Evolutionary conservation across 2,888 invertebrate species (phyloP).

Genomic region (Eupithecia dodoneata): DNA sequence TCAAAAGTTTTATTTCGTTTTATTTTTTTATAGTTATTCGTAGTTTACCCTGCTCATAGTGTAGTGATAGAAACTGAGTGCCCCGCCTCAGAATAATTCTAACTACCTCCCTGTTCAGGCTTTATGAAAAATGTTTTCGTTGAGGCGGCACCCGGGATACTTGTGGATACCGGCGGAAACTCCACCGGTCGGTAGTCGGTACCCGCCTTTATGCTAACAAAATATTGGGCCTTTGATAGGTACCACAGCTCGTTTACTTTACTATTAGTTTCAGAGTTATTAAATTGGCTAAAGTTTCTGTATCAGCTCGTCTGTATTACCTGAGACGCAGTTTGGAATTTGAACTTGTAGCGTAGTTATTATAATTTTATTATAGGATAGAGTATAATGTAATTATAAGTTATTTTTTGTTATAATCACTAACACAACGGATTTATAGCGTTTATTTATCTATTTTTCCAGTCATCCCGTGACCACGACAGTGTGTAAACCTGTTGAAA

Average conservation of each 20-base stretch:
- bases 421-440: no score
- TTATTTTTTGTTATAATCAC: no score
- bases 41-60: background rate
- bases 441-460: no score
- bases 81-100: background rate
- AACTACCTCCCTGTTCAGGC: constrained; percentile 47
- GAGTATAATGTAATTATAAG: background rate
- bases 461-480: no score
- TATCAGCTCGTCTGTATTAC: constrained; percentile 29
- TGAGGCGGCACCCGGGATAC: constrained; percentile 56
- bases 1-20: no score
- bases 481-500: no score
- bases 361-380: background rate
- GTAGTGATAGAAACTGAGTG: background rate
- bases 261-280: constrained; percentile 62
- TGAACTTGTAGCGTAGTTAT: background rate
- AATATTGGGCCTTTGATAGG: constrained; percentile 65
- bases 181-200: constrained; percentile 51
- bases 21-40: background rate
- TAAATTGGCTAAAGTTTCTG: constrained; percentile 45
- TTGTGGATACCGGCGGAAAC: constrained; percentile 58
- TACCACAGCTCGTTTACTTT: constrained; percentile 58
- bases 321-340: background rate
- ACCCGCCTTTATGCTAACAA: constrained; percentile 63
- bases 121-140: constrained; percentile 81